phyloP scores from a whole-genome alignment of 2,113 vertebrate species.

The Himantopus leucocephalus region DNA sequence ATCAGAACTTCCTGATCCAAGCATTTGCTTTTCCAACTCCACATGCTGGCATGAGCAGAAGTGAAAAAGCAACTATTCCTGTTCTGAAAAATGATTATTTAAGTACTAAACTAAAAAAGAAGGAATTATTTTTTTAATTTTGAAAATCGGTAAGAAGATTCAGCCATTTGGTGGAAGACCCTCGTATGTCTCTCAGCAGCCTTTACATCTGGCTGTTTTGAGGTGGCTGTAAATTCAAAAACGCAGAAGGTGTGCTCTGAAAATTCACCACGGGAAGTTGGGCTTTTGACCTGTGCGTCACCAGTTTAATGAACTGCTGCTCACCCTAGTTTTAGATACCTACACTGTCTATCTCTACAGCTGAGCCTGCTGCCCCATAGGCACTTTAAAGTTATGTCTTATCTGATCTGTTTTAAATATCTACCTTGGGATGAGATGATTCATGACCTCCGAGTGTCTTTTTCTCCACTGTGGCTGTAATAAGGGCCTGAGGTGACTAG shows the following conservation, averaged over 20 bases:
- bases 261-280: background rate
- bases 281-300: background rate
- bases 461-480: background rate
- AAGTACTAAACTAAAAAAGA: background rate
- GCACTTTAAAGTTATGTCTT: constrained; percentile 2
- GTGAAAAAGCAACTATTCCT: background rate
- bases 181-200: background rate
- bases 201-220: background rate
- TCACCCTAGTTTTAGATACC: background rate
- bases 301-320: background rate
- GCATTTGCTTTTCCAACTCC: background rate
- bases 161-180: background rate
- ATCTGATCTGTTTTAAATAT: constrained; percentile 22
- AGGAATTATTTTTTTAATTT: background rate
- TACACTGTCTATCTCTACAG: background rate
- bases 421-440: background rate
- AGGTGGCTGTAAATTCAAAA: background rate
- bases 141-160: background rate
- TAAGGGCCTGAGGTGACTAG: background rate
- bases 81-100: background rate
- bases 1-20: background rate
- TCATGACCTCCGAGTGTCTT: background rate
- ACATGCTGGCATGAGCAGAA: background rate
- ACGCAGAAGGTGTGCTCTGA: background rate
- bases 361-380: background rate